A percentile compares a stretch with the other conserved stretches of the same genome.
Evolutionary conservation across 2,888 invertebrate species (phyloP).

Genomic region (Drosophila nigritarsus): DNA sequence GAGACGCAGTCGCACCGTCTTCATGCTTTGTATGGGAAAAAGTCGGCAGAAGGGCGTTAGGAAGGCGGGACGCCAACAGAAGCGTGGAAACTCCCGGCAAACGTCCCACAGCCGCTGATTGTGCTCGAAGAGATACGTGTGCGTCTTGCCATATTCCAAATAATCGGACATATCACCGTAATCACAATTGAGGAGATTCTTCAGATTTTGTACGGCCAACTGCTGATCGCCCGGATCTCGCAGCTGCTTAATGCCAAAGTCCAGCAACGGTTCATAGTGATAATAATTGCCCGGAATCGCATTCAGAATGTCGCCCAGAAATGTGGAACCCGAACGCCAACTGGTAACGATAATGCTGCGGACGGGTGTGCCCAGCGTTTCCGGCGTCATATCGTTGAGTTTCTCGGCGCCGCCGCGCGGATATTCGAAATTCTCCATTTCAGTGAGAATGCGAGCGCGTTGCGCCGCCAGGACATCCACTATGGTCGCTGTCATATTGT

Average conservation of each 20-base stretch:
- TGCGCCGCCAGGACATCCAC: conserved; percentile 87
- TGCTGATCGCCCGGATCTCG: conserved; percentile 90
- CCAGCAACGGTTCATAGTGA: conserved; percentile 94
- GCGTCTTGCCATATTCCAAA: conserved; percentile 91
- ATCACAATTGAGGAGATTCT: conserved; percentile 91
- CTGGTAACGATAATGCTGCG: conserved; percentile 93
- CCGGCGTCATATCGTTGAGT: conserved; percentile 89
- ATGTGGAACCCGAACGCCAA: conserved; percentile 96
- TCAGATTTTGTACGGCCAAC: conserved; percentile 89
- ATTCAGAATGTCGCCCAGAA: conserved; percentile 93
- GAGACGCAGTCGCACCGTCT: conserved; percentile 92
- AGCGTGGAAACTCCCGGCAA: conserved; percentile 88
- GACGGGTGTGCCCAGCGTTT: conserved; percentile 89
- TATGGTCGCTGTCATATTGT: conserved; percentile 85
- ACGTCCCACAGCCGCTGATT: conserved; percentile 93
- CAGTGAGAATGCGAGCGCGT: conserved; percentile 86
- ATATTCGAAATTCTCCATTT: conserved; percentile 88
- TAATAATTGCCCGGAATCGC: conserved; percentile 94
- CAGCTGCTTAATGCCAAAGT: conserved; percentile 93
- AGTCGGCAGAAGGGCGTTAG: conserved; percentile 91
- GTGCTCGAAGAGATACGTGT: conserved; percentile 93
- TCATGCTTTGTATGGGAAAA: conserved; percentile 96
- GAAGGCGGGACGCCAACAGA: conserved; percentile 90
- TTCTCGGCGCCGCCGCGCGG: conserved; percentile 87
- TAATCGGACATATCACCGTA: conserved; percentile 91